phyloP scores from a whole-genome alignment of 2,113 vertebrate species.

The Taxidea taxus region DNA sequence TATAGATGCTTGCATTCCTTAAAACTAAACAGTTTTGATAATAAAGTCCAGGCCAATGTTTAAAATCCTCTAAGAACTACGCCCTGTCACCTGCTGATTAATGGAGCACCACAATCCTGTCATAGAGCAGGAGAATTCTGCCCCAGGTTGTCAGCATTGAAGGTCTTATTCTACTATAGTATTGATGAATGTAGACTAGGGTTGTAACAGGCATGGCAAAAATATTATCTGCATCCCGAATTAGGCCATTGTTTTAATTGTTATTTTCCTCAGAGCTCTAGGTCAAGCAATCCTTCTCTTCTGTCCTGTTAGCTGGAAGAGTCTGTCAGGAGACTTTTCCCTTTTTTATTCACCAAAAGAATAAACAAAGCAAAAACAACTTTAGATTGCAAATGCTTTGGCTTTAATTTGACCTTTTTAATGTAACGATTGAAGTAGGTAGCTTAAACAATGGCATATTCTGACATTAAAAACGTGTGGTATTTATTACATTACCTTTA shows the following conservation, averaged over 20 bases:
- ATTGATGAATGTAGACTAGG: constrained; percentile 78
- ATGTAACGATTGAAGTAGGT: constrained; percentile 18
- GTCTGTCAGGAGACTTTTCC: constrained; percentile 31
- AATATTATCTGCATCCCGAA: constrained; percentile 78
- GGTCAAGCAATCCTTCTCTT: constrained; percentile 71
- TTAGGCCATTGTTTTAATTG: constrained; percentile 73
- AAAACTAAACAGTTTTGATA: constrained; percentile 58
- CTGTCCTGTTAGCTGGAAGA: constrained; percentile 44
- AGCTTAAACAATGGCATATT: constrained; percentile 19
- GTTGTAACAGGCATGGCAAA: constrained; percentile 71
- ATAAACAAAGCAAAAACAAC: constrained; percentile 35
- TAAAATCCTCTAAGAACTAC: constrained; percentile 67
- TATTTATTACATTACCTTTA: constrained; percentile 33
- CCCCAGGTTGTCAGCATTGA: constrained; percentile 80
- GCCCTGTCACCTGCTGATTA: constrained; percentile 80
- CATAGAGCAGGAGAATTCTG: constrained; percentile 74
- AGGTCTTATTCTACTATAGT: constrained; percentile 80
- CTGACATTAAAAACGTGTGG: neutral
- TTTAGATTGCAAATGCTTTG: neutral
- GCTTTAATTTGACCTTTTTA: constrained; percentile 26
- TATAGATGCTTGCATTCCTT: neutral
- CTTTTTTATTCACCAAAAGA: neutral
- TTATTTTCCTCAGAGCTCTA: constrained; percentile 67
- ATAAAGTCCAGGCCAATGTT: constrained; percentile 52
- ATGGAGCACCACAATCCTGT: constrained; percentile 70